A percentile compares a stretch with the other conserved stretches of the same genome.
Conservation (phyloP, 2,797 vertebrate species). For the Crenuchus spilurus region DNA sequence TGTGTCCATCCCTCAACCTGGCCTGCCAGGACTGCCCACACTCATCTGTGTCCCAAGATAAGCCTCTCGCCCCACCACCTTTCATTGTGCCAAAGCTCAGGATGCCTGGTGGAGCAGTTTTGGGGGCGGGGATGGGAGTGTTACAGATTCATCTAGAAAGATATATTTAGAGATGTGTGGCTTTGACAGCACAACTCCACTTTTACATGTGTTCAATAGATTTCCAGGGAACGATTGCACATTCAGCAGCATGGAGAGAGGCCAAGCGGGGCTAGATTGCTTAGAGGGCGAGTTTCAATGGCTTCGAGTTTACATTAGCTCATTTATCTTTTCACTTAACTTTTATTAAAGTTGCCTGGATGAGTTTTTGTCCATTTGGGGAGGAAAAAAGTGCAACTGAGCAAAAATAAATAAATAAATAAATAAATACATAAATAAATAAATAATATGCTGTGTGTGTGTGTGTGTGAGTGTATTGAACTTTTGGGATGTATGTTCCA, state of each 20-base stretch:
- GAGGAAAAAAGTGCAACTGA: background rate
- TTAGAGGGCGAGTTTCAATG: conserved; percentile 37
- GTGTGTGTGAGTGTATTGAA: too few relatives aligned
- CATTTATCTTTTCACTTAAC: conserved; percentile 45
- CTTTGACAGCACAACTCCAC: conserved; percentile 73
- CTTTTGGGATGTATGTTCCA: too few relatives aligned
- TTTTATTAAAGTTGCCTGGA: conserved; percentile 38
- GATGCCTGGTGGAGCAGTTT: conserved; percentile 26
- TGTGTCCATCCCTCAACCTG: background rate
- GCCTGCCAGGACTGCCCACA: conserved; percentile 20
- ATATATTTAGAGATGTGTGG: conserved; percentile 71
- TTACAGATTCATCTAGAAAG: conserved; percentile 52
- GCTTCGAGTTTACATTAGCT: background rate
- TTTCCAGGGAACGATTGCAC: conserved; percentile 68
- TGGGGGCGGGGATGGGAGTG: conserved; percentile 37
- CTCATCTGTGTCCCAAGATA: conserved; percentile 42
- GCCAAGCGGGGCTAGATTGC: conserved; percentile 37
- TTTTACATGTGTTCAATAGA: conserved; percentile 71
- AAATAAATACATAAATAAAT: too few relatives aligned
- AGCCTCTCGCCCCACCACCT: conserved; percentile 33
- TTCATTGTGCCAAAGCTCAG: conserved; percentile 22
- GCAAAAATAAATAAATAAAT: background rate
- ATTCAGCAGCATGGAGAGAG: conserved; percentile 69
- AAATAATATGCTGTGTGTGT: too few relatives aligned
- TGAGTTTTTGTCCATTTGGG: background rate